A percentile compares a stretch with the other conserved stretches of the same genome.
phyloP scores from a whole-genome alignment of 2,888 invertebrate genomes.

The Pimpla rufipes region DNA sequence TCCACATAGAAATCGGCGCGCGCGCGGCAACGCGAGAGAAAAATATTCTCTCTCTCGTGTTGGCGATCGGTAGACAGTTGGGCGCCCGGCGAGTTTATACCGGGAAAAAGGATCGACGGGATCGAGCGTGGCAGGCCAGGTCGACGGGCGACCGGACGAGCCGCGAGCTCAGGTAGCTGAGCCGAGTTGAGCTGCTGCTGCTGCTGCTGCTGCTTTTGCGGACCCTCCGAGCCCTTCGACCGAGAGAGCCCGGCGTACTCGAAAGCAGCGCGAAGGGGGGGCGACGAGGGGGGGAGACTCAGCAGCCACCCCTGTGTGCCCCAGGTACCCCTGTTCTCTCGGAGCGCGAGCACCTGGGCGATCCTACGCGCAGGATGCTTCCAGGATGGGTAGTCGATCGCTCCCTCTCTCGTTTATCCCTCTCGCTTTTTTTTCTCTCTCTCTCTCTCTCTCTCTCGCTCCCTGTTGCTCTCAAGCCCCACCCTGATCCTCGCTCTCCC shows the following conservation, averaged over 20 bases:
- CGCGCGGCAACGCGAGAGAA: conserved; percentile 62
- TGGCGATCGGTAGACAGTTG: conserved; percentile 79
- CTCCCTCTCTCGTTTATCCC: conserved; percentile 34
- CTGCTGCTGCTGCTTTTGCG: conserved; percentile 34
- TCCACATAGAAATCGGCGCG: conserved; percentile 41
- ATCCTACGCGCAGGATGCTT: conserved; percentile 66
- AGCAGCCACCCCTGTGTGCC: conserved; percentile 67
- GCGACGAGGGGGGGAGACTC: conserved; percentile 42
- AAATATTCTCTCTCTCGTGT: conserved; percentile 46
- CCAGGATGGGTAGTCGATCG: conserved; percentile 69
- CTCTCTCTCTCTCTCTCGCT: conserved; percentile 23
- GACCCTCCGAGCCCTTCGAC: conserved; percentile 64
- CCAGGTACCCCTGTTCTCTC: conserved; percentile 72
- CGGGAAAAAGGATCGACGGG: conserved; percentile 70
- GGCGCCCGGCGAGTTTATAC: conserved; percentile 77
- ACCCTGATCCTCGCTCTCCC: conserved; percentile 73
- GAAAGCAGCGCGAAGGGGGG: conserved; percentile 37
- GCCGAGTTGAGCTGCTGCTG: conserved; percentile 37
- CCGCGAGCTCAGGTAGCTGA: conserved; percentile 39
- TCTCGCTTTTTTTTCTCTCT: conserved; percentile 54
- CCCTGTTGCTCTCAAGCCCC: conserved; percentile 66
- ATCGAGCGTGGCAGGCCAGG: conserved; percentile 62
- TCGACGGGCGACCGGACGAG: conserved; percentile 65
- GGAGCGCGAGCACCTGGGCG: conserved; percentile 79
- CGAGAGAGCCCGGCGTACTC: conserved; percentile 30